Conservation (phyloP, 2,113 vertebrate genomes). For the Tachycineta bicolor region DNA sequence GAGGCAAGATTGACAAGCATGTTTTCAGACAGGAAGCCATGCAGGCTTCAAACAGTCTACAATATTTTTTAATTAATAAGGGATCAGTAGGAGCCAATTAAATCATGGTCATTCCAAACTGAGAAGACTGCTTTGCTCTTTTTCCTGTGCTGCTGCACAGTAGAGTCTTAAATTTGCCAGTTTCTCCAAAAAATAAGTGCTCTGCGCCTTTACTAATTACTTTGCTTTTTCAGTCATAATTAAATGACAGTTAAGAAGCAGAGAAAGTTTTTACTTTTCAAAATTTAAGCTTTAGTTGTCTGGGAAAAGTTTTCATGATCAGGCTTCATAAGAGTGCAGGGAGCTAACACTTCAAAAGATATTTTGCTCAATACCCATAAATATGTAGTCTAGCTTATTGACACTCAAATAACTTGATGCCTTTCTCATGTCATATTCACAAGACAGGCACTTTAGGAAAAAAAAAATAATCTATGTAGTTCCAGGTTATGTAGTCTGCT, state of each 20-base stretch:
- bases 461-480: neutral
- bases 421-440: neutral
- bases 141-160: neutral
- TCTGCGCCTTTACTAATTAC: neutral
- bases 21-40: conserved; percentile 25
- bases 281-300: neutral
- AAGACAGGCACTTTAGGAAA: neutral
- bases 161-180: neutral
- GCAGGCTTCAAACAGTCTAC: conserved; percentile 21
- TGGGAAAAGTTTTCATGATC: neutral
- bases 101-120: neutral
- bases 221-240: neutral
- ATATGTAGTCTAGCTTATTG: neutral
- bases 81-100: conserved; percentile 50
- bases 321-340: neutral
- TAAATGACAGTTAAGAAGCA: neutral
- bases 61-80: conserved; percentile 51
- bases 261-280: neutral
- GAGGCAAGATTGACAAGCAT: neutral
- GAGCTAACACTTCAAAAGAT: neutral
- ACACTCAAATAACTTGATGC: neutral
- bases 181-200: neutral
- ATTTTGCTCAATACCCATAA: neutral
- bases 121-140: conserved; percentile 2
- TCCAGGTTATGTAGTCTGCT: neutral